Conservation (phyloP, 2,888 invertebrate genomes). For the Callyntrura sp. region DNA sequence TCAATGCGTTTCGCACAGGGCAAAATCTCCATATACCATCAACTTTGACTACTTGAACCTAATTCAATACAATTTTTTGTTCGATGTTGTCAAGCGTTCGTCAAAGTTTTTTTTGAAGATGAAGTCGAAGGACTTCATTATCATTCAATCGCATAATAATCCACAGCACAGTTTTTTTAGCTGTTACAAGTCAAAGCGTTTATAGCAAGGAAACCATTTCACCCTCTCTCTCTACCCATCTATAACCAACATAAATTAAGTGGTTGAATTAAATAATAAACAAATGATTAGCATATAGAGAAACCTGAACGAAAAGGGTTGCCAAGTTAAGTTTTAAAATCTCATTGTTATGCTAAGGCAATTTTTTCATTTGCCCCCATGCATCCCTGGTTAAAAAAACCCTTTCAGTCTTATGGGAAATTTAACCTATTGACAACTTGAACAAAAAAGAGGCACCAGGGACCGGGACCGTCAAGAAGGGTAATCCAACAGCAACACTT, state of each 20-base stretch:
- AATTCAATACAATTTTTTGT: not conserved
- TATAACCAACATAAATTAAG: constrained; percentile 66
- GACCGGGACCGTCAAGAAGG: constrained; percentile 4
- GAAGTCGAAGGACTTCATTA: constrained; percentile 32
- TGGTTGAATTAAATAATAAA: constrained; percentile 75
- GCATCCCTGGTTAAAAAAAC: constrained; percentile 5
- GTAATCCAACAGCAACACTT: not conserved
- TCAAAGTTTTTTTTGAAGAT: not conserved
- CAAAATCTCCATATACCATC: constrained; percentile 7
- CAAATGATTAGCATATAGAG: constrained; percentile 75
- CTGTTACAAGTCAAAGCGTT: not conserved
- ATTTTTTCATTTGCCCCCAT: not conserved
- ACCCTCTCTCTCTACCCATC: not conserved
- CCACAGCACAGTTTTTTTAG: not conserved
- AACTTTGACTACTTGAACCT: constrained; percentile 25
- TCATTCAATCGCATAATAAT: not conserved
- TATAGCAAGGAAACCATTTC: not conserved
- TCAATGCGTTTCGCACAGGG: not conserved
- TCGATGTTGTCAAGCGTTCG: constrained; percentile 37
- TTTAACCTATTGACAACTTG: constrained; percentile 46
- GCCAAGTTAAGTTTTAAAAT: not conserved
- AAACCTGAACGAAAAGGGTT: constrained; percentile 58
- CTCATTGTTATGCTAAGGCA: not conserved
- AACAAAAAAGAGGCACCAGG: constrained; percentile 10
- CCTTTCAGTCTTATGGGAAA: constrained; percentile 55